Base-by-base conservation (phyloP, 2,888 invertebrate species). In the Ellobium chinense region DNA sequence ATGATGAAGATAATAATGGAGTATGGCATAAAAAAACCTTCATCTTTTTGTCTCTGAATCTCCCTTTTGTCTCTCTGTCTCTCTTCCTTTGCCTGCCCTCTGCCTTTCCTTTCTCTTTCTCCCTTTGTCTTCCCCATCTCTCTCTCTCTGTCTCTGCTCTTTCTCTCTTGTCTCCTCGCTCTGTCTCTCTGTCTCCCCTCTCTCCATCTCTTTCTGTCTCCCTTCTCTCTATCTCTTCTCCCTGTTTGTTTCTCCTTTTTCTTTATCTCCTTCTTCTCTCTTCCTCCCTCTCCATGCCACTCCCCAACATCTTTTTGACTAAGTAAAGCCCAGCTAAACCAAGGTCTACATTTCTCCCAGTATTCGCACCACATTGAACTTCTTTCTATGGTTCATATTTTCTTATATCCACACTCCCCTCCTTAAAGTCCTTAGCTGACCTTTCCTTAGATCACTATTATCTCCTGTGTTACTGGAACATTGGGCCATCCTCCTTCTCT, bases 121-220 rank as follows among this genome's bases (percentile, higher is more conserved):
- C 14, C 24, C 12, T 60, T 5, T 60, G 14, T 60, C 60, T n/a
- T n/a, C n/a, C n/a, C n/a, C n/a, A n/a, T n/a, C n/a, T 60, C 60
- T 60, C 60, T 60, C 60, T 60, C n/a, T 60, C 24, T 60, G 14
- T 60, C 5, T 60, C n/a, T 31, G 29, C 63, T 63, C 31, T 63
- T 21, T 29, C 2, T 63, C 63, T 63, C 31, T 63, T 21, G 24
- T 31, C 5, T 21, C 9, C 63, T 63, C 31, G 24, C 63, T 63
- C 63, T 63, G 29, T 63, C 63, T 63, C 63, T 63, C 63, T 63
- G 29, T 63, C 63, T 63, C 63, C 4, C 5, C 7, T 58, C 9
- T 58, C 21, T 1, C 21, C n/a, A 9, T 21, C n/a, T 58, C 21
- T 58, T 24, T 58, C 58, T 58, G 12, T 58, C 58, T 21, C 9